Base-by-base conservation (phyloP, 2,113 vertebrate genomes). In the Neogale vison region DNA sequence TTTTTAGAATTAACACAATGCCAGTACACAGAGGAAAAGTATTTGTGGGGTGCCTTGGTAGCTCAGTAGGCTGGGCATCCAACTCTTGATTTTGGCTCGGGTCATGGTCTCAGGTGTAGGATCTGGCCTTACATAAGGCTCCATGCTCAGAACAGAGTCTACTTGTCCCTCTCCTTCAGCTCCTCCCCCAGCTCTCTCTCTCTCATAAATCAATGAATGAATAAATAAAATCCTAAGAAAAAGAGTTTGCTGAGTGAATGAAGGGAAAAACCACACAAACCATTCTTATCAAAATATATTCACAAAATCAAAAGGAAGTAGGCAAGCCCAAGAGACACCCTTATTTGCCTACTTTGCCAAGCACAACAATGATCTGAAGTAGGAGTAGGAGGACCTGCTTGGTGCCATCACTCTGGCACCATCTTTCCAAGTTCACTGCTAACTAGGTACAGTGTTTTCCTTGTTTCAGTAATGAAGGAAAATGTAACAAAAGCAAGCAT, bases 1-100 rank as follows among this genome's bases (percentile, higher is more conserved):
- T 69, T 86, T 94, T 82, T 20, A 95, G 34, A 83, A 72, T 95
- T 83, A 84, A 74, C n/a, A 47, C 13, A 83, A 74, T 88, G n/a
- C 17, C 23, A 45, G 3, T 24, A 87, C 7, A 89, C 5, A 90
- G 3, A 23, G 82, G 79, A 50, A 88, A 93, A 80, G 72, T n/a
- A 69, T 69, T 69, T 36, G 34, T 0, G 17, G 67, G 67, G 34
- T n/a, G 8, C 34, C 67, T 69, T 17, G 34, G 67, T 69, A n/a
- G 67, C 67, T 69, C 34, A 69, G 67, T 20, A 8, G 17, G 17
- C 67, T 69, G 34, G 67, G 34, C 34, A 69, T n/a, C 17, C n/a
- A 21, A 69, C 17, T 69, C 34, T 36, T 69, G 67, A 69, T 36
- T 69, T 69, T 69, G 67, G 34, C 67, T 69, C 1, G 0, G 65